A percentile compares a stretch with the other conserved stretches of the same genome.
These are phyloP conservation scores for Mugil cephalus DNA, from an alignment of 2,113 vertebrate genomes.

Conservation along the genomic window DNA sequence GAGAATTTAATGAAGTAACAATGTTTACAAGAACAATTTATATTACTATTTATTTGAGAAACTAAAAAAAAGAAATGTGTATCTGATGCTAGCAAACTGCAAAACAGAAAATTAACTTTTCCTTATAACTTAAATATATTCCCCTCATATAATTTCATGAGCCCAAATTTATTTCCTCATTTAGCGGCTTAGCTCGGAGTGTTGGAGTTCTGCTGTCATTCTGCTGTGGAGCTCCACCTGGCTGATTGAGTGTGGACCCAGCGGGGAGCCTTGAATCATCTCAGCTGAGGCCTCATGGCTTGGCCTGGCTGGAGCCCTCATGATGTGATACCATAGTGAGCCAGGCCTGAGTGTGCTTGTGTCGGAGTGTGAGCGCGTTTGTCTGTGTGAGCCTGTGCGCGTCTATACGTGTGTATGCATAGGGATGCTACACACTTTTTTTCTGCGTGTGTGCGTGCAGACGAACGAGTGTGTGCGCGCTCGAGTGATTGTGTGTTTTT, in stretches of 20 bases:
- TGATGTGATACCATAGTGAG: conserved; percentile 81
- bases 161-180: conserved; percentile 42
- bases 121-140: conserved; percentile 18
- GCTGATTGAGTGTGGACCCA: conserved; percentile 74
- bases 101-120: neutral
- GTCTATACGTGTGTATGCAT: conserved; percentile 36
- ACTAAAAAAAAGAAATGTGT: neutral
- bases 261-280: conserved; percentile 84
- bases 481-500: conserved; percentile 60
- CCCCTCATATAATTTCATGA: conserved; percentile 19
- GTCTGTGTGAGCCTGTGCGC: conserved; percentile 40
- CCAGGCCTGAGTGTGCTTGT: conserved; percentile 76
- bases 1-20: neutral
- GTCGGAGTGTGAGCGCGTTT: conserved; percentile 49
- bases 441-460: conserved; percentile 45
- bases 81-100: neutral
- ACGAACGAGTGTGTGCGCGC: conserved; percentile 26
- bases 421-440: neutral
- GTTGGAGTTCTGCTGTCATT: conserved; percentile 73
- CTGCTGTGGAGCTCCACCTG: conserved; percentile 76
- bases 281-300: conserved; percentile 81
- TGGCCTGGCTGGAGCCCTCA: conserved; percentile 84
- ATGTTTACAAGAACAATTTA: too few species aligned
- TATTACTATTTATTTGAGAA: neutral
- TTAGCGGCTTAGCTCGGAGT: conserved; percentile 46